These are phyloP conservation scores for Lathronympha strigana DNA, from an alignment of 2,888 invertebrate genomes.

Conservation along the genomic window DNA sequence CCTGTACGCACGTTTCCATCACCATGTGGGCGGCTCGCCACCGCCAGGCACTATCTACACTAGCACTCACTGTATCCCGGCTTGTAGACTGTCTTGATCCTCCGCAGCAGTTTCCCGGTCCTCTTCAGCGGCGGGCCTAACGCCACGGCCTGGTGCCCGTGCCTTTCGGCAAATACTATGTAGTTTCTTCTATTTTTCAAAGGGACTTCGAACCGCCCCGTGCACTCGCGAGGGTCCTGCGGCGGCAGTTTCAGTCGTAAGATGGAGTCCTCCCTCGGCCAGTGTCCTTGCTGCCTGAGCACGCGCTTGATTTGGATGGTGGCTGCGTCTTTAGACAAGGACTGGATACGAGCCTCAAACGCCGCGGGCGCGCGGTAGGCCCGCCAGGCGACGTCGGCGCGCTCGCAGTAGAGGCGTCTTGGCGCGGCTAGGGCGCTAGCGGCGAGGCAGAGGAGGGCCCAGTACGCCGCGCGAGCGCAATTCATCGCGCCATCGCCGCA, in stretches of 20 bases:
- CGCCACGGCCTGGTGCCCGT: constrained; percentile 75
- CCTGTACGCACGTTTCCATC: constrained; percentile 55
- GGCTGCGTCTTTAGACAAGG: constrained; percentile 73
- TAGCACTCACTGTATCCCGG: constrained; percentile 80
- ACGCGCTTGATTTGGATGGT: constrained; percentile 75
- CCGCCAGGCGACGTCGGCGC: constrained; percentile 81
- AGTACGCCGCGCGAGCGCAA: constrained; percentile 79
- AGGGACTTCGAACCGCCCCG: constrained; percentile 78
- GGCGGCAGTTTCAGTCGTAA: constrained; percentile 68
- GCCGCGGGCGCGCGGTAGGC: constrained; percentile 81
- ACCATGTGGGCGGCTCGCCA: constrained; percentile 40
- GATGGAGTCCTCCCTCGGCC: constrained; percentile 72
- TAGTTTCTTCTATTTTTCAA: constrained; percentile 74
- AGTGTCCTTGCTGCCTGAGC: constrained; percentile 72
- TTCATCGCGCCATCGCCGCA: constrained; percentile 81
- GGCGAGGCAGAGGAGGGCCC: constrained; percentile 74
- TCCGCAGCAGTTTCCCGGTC: constrained; percentile 71
- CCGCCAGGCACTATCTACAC: constrained; percentile 51
- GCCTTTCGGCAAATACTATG: constrained; percentile 80
- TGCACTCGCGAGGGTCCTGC: constrained; percentile 65
- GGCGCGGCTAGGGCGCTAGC: constrained; percentile 65
- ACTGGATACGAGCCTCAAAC: constrained; percentile 80
- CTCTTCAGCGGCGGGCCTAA: constrained; percentile 77
- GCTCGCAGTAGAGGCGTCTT: constrained; percentile 80
- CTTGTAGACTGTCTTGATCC: constrained; percentile 80